Conservation (phyloP, 2,797 vertebrate genomes). For the Esox lucius region DNA sequence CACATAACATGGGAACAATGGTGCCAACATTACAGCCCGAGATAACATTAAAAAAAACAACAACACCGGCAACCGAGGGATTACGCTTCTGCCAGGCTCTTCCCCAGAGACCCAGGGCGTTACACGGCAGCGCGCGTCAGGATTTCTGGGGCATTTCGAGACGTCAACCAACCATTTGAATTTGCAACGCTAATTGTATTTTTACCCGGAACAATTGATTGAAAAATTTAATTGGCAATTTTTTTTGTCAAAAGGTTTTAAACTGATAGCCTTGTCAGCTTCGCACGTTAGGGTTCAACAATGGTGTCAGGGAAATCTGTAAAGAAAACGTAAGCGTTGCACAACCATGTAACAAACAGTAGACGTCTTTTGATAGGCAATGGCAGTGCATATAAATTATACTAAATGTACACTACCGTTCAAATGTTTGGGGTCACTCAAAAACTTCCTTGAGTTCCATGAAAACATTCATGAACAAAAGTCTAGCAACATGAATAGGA, state of each 20-base stretch:
- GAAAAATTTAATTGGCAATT: not conserved
- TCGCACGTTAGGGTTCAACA: not conserved
- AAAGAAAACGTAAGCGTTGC: not conserved
- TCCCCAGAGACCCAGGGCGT: not conserved
- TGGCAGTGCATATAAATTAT: not conserved
- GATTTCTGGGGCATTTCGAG: conserved; percentile 12
- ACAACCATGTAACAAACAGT: not conserved
- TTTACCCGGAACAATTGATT: not conserved
- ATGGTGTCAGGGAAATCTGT: too few relatives aligned
- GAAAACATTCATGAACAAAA: too few relatives aligned
- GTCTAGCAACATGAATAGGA: too few relatives aligned
- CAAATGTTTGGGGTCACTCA: too few relatives aligned
- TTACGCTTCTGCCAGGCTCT: conserved; percentile 72
- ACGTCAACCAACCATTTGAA: conserved; percentile 58
- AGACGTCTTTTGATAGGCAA: not conserved
- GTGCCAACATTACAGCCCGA: conserved; percentile 55
- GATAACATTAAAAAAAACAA: conserved; percentile 25
- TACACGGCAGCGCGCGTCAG: not conserved
- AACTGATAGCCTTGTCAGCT: not conserved
- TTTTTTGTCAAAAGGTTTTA: not conserved
- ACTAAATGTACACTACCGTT: not conserved
- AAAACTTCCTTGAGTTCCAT: too few relatives aligned
- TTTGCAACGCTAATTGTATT: not conserved
- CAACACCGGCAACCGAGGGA: conserved; percentile 27
- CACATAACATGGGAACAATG: conserved; percentile 73